These are phyloP conservation scores for Drosophila crucigera DNA, from an alignment of 2,888 invertebrate species.

Conservation along the genomic window DNA sequence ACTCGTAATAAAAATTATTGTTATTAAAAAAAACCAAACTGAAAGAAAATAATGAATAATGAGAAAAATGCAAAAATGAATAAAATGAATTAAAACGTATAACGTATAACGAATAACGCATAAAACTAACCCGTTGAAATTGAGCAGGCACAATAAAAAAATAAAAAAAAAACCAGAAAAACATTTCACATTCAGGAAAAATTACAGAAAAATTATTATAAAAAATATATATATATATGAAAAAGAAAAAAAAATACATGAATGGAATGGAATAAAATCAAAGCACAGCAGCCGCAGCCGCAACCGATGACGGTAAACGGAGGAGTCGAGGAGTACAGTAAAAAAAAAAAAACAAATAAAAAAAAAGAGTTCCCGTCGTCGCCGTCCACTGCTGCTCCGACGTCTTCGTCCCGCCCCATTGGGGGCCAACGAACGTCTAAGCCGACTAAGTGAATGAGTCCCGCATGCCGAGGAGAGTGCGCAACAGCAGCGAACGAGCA, in stretches of 20 bases:
- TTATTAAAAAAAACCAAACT: slow-evolving; percentile 11
- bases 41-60: slow-evolving; percentile 38
- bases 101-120: slow-evolving; percentile 6
- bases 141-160: slow-evolving; percentile 30
- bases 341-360: slow-evolving; percentile 4
- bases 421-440: slow-evolving; percentile 79
- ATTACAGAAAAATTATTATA: slow-evolving; percentile 32
- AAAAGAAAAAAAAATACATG: slow-evolving; percentile 49
- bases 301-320: not conserved
- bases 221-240: slow-evolving; percentile 13
- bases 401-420: slow-evolving; percentile 52
- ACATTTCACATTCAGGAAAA: slow-evolving; percentile 67
- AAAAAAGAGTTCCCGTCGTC: slow-evolving; percentile 43
- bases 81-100: slow-evolving; percentile 26
- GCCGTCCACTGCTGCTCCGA: slow-evolving; percentile 5
- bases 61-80: slow-evolving; percentile 43
- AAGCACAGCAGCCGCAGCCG: slow-evolving; percentile 32
- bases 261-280: slow-evolving; percentile 64
- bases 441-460: slow-evolving; percentile 62
- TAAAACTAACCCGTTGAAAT: slow-evolving; percentile 55
- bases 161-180: slow-evolving; percentile 44
- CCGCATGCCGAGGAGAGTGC: slow-evolving; percentile 24
- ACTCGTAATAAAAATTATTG: slow-evolving; percentile 13
- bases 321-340: slow-evolving; percentile 11
- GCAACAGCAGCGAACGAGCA: slow-evolving; percentile 10